A percentile compares a stretch with the other conserved stretches of the same genome.
phyloP scores from a whole-genome alignment of 2,888 invertebrate genomes.

The Chalcosyrphus nemorum region DNA sequence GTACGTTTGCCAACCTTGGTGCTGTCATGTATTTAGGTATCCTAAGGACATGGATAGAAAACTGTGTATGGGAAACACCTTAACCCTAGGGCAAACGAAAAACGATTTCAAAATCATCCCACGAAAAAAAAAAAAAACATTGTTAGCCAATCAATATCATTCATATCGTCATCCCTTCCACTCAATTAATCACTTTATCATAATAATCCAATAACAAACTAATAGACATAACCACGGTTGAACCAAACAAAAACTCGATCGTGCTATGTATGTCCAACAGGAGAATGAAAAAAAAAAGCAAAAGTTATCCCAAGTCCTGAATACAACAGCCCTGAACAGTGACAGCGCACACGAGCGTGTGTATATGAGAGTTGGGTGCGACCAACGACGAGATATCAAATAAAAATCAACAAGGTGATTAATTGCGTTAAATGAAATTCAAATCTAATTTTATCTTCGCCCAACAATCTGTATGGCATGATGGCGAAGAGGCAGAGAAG shows the following conservation, averaged over 20 bases:
- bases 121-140: neutral
- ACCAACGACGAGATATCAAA: constrained; percentile 28
- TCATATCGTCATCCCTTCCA: neutral
- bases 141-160: neutral
- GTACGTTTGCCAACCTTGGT: too few species aligned
- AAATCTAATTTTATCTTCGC: constrained; percentile 40
- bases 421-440: constrained; percentile 38
- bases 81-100: too few species aligned
- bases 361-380: too few species aligned
- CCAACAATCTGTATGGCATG: neutral
- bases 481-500: too few species aligned
- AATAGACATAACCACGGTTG: neutral
- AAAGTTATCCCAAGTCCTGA: neutral
- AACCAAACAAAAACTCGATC: neutral
- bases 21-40: too few species aligned
- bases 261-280: neutral
- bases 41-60: too few species aligned
- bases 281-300: neutral
- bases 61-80: too few species aligned
- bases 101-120: too few species aligned
- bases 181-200: constrained; percentile 24
- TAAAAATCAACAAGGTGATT: constrained; percentile 43
- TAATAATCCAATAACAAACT: neutral
- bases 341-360: neutral
- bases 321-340: neutral